Percentiles rank a stretch among this genome's conserved stretches.
Evolutionary conservation across 92 coral and sea anemone genomes (phyloP).

Genomic region (Virgularia gustaviana): DNA sequence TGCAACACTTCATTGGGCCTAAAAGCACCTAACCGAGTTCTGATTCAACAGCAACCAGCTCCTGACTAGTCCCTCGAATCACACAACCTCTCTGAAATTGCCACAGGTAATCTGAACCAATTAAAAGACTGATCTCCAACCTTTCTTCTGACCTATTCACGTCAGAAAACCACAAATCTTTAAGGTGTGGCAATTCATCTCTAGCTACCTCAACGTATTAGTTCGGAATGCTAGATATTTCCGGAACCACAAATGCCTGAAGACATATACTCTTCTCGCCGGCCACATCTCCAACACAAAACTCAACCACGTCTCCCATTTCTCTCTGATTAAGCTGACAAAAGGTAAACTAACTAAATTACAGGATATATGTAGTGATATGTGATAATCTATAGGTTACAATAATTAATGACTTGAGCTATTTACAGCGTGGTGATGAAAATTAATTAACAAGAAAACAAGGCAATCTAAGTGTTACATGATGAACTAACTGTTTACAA

Average conservation of each 20-base stretch:
- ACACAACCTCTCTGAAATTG: constrained; percentile 15
- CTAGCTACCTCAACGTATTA: constrained; percentile 43
- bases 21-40: not conserved
- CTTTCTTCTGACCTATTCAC: not conserved
- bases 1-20: constrained; percentile 5
- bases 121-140: not conserved
- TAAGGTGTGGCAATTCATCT: constrained; percentile 40
- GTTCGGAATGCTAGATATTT: constrained; percentile 45
- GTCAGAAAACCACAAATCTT: constrained; percentile 52
- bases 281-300: constrained; percentile 30
- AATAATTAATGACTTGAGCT: too few relatives aligned
- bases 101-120: constrained; percentile 22
- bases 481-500: too few relatives aligned
- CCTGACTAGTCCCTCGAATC: constrained; percentile 6
- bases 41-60: constrained; percentile 9
- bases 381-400: constrained; percentile 39
- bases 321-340: constrained; percentile 7
- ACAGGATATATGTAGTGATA: too few relatives aligned
- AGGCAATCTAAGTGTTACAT: too few relatives aligned
- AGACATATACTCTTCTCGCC: constrained; percentile 21
- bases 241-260: constrained; percentile 59
- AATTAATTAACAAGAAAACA: too few relatives aligned
- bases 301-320: constrained; percentile 34
- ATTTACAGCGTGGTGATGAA: too few relatives aligned
- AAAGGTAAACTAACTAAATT: too few relatives aligned